Conservation (phyloP, 1,140 invertebrate species). For the Bombus soroeensis region DNA sequence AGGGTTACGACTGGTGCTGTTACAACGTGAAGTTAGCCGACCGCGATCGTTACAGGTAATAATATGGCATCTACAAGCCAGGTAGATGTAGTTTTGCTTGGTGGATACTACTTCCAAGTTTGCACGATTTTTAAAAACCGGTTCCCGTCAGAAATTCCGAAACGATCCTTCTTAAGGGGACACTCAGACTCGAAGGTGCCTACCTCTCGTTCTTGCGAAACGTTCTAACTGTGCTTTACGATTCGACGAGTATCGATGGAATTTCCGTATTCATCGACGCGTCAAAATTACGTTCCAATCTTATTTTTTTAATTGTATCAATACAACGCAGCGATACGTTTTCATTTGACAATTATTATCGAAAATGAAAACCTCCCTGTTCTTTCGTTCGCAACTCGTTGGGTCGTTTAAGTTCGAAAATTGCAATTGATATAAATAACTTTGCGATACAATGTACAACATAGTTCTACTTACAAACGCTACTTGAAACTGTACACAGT, state of each 20-base stretch:
- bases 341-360: not conserved
- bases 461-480: not conserved
- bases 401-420: not conserved
- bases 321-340: not conserved
- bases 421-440: not conserved
- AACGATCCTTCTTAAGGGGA: conserved; percentile 36
- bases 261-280: not conserved
- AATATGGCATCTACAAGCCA: conserved; percentile 32
- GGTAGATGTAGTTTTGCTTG: conserved; percentile 26
- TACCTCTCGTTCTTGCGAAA: not conserved
- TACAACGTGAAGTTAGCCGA: conserved; percentile 8
- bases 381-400: not conserved
- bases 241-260: not conserved
- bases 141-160: conserved; percentile 17
- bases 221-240: not conserved
- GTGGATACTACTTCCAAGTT: conserved; percentile 12
- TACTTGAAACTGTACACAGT: conserved; percentile 33
- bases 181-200: not conserved
- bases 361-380: not conserved
- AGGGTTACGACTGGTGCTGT: conserved; percentile 31
- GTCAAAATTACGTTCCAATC: not conserved
- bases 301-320: not conserved
- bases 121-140: conserved; percentile 51
- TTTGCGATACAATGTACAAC: not conserved
- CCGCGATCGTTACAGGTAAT: conserved; percentile 46